A percentile compares a stretch with the other conserved stretches of the same genome.
Conservation (phyloP, 2,797 vertebrate genomes). For the Characodon lateralis region DNA sequence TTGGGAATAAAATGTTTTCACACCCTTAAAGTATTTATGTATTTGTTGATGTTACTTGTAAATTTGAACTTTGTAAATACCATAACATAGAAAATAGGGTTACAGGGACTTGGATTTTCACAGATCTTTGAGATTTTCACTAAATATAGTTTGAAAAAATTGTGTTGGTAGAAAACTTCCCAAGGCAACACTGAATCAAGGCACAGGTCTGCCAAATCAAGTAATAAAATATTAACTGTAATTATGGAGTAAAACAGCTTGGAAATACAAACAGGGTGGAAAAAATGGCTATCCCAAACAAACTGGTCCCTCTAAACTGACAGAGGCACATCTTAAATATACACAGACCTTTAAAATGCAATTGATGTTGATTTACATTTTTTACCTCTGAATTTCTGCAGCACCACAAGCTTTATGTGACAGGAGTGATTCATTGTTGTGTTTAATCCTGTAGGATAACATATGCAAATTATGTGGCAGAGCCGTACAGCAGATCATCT, state of each 20-base stretch:
- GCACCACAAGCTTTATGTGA: constrained; percentile 5
- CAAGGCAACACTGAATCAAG: neutral
- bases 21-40: neutral
- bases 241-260: neutral
- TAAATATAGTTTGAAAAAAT: neutral
- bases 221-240: neutral
- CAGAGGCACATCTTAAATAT: neutral
- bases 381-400: neutral
- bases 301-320: neutral
- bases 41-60: neutral
- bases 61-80: neutral
- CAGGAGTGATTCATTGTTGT: neutral
- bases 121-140: neutral
- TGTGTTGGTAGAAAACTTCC: neutral
- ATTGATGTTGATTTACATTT: neutral
- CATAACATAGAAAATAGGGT: neutral
- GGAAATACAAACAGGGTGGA: neutral
- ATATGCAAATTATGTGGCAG: neutral
- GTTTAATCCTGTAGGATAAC: constrained; percentile 1
- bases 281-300: neutral
- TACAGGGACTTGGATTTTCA: neutral
- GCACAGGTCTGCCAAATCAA: neutral
- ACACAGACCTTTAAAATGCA: neutral
- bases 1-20: neutral
- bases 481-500: neutral